Percentiles rank a stretch among this genome's conserved stretches.
Conservation (phyloP, 2,113 vertebrate genomes). For the Eurypyga helias region DNA sequence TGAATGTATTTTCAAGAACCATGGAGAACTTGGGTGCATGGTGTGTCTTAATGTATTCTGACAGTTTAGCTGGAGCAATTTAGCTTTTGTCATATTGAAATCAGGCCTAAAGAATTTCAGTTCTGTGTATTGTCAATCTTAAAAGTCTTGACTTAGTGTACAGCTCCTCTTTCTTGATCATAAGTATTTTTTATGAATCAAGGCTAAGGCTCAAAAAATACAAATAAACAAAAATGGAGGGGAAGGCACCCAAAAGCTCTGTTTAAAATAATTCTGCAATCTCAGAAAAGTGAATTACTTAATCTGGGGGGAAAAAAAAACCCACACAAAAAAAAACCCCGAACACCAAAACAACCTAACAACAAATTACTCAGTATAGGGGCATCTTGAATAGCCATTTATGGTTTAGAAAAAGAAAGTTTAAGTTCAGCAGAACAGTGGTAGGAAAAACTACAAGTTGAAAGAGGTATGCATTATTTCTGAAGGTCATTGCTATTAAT, state of each 20-base stretch:
- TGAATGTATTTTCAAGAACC: background rate
- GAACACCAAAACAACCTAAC: too few species aligned
- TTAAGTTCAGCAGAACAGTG: background rate
- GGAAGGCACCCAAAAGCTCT: too few species aligned
- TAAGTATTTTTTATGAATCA: background rate
- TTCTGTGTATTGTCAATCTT: background rate
- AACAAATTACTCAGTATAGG: background rate
- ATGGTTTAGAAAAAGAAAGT: background rate
- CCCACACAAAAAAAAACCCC: too few species aligned
- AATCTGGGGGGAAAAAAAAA: background rate
- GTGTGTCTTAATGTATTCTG: background rate
- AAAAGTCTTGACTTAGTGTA: background rate
- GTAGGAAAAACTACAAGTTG: background rate
- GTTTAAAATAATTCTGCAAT: background rate
- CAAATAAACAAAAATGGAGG: background rate
- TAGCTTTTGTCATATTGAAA: background rate
- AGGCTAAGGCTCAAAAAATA: background rate
- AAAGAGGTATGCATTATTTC: background rate
- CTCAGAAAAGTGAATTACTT: background rate
- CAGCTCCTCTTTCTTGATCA: background rate
- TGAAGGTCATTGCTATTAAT: background rate
- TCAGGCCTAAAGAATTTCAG: background rate
- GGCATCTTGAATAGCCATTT: background rate
- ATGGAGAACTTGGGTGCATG: background rate
- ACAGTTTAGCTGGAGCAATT: background rate